Evolutionary conservation across 2,797 vertebrate genomes (phyloP), one percentile per base, ranked within the genome.

Genomic region (Leuciscus waleckii): DNA sequence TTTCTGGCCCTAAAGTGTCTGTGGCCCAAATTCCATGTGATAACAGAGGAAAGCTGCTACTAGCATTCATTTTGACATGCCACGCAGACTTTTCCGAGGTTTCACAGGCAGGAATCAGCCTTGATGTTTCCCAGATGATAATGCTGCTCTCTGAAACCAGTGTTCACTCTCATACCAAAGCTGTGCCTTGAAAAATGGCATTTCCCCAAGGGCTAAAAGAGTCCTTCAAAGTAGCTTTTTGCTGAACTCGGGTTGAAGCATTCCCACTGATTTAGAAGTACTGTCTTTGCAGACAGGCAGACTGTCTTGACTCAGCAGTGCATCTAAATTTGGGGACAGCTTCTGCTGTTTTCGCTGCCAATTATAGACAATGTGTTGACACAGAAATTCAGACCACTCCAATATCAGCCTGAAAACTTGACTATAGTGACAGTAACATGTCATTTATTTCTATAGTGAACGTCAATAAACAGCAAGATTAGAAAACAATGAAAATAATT

Each of bases 251-350:
- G 26, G 46, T 26, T 70, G 46, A 81, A 81, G n/a, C 23, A 1
- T 69, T 81, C 35, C 51, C 19, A 29, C 13, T 41, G 67, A 79
- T 79, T 70, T 71, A 35, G 39, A 21, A 29, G 9, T 69, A 69
- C 19, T 39, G 81, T 56, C 81, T 56, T 68, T 56, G 75, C 85
- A 77, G 61, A 77, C n/a, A 14, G 65, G 7, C 26, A 58, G 82
- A 26, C 41, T 63, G 65, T 76, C 82, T 82, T 87, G 76, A 89
- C 75, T 87, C 85, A 82, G 81, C 81, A 77, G 61, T 37, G 68
- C 26, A 76, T 49, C 49, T 61, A 87, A 76, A 87, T 65, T 29
- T 65, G 61, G 29, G 49, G 29, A 61, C 58, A 83, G 79, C 46
- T 70, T 87, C 49, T 76, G 63, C 77, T 11, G 5, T 73, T 61